Base-by-base conservation (phyloP, 2,113 vertebrate genomes). In the Atherinomorus stipes region DNA sequence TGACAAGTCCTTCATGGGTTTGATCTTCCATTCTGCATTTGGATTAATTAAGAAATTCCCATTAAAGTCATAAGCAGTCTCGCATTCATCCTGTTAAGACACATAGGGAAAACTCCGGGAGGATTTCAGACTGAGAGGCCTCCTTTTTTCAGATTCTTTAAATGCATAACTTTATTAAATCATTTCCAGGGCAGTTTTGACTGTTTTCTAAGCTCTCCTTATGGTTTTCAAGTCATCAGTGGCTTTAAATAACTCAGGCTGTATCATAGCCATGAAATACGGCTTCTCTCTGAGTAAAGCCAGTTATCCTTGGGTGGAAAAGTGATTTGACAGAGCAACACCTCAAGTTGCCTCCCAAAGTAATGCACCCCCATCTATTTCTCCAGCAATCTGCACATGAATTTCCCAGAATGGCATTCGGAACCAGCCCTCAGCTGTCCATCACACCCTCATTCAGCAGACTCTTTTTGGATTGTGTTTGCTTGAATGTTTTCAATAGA, bases 41-140 rank as follows among this genome's bases (percentile, higher is more conserved):
- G 88, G 93, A 93, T 94, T 93, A 93, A 94, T 94, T 94, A 94
- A 93, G 89, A 89, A 90, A 92, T 83, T 90, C 89, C 72, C 88
- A 93, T 93, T 94, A 93, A 93, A 93, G 89, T 79, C 85, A 85
- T 86, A 90, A 92, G 88, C 78, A 91, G 90, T 86, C 90, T 85
- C 81, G 71, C 72, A 86, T 89, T 92, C 89, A 92, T 92, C 90
- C 89, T 83, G 89, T 90, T 89, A 91, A 86, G 86, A 90, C 93
- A 91, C 92, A 89, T 90, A 92, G 89, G 91, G 89, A 87, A 80
- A 75, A 83, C 90, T 87, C 88, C 74, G 25, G 16, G 56, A 84
- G 89, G 91, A 92, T 79, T 91, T 90, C 42, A 60, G 84, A 86
- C 85, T 86, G 81, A 37, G 74, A 85, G 83, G 67, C 78, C 73